Evolutionary conservation across 2,888 invertebrate genomes (phyloP).

Genomic region (Lomographa bimaculata): DNA sequence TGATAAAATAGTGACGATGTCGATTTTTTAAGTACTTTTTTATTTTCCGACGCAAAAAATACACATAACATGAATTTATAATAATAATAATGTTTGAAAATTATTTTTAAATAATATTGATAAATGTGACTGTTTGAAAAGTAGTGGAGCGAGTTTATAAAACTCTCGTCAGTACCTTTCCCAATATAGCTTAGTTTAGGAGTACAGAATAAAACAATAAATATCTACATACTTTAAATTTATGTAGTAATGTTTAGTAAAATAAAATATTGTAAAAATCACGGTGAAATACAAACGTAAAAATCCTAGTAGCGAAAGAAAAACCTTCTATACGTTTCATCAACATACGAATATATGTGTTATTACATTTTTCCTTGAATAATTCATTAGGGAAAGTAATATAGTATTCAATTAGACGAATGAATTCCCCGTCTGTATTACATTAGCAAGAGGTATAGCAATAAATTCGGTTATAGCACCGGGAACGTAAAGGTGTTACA

Average conservation of each 20-base stretch:
- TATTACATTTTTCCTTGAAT: conserved; percentile 30
- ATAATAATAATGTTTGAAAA: too few species aligned
- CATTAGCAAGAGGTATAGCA: conserved; percentile 43
- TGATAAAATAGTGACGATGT: too few species aligned
- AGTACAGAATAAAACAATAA: too few species aligned
- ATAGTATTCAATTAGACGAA: conserved; percentile 48
- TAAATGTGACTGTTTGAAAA: too few species aligned
- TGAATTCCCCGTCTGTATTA: conserved; percentile 39
- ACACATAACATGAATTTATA: too few species aligned
- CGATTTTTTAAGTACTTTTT: too few species aligned
- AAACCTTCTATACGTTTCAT: conserved; percentile 37
- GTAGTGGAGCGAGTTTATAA: too few species aligned
- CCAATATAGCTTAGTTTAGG: too few species aligned
- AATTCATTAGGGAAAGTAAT: conserved; percentile 36
- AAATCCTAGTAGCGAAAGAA: conserved; percentile 25
- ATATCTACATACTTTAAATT: too few species aligned
- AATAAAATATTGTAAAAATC: conserved; percentile 39
- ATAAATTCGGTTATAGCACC: conserved; percentile 46
- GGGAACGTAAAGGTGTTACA: conserved; percentile 45
- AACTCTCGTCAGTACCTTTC: too few species aligned
- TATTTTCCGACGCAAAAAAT: too few species aligned
- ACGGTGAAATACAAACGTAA: conserved; percentile 1
- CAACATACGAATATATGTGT: conserved; percentile 27
- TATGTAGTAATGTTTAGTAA: conserved; percentile 44
- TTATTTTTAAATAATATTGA: too few species aligned